Base-by-base conservation (phyloP, 2,888 invertebrate species). In the Nipponacmea schrenckii region DNA sequence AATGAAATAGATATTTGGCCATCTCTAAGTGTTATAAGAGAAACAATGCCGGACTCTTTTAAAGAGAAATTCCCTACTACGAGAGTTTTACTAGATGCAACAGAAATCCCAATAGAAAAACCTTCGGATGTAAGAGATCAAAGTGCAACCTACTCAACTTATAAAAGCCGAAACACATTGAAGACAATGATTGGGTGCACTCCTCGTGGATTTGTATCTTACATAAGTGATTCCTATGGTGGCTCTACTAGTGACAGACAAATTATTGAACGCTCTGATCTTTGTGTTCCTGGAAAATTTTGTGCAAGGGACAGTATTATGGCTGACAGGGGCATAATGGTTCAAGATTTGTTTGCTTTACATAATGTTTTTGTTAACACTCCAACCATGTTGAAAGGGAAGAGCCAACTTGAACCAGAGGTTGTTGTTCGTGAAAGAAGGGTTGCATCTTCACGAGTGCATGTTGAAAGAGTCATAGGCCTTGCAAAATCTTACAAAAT, bases 71-170 rank as follows among this genome's bases (percentile, higher is more conserved):
- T 75, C 68, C 80, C 80, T 12, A 67, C 62, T 12, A 82, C 81
- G 14, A 31, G 80, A 63, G 70, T 78, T n/a, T 76, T 81, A 62
- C 56, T 81, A 26, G 78, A 82, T 77, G 80, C 78, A 31, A 80
- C 78, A 17, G 77, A 80, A 69, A 70, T 64, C 56, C 77, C 80
- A 14, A 69, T 80, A 14, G 69, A 77, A 62, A 45, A 62, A 68
- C 44, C 67, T 67, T 15, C 12, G 17, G 14, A 46, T 15, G 14
- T 17, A 12, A 46, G 12, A 15, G 17, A 15, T 46, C 46, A 46
- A 17, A 12, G 17, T 12, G 46, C 14, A 12, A 46, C 46, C 12
- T 46, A 15, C 17, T 46, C 46, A 12, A 46, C 46, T 15, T 46
- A 46, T 46, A 46, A 46, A 45, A 70, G 70, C 45, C 39, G 65